phyloP scores from a whole-genome alignment of 1,140 invertebrate species.

The Papilio helenus region DNA sequence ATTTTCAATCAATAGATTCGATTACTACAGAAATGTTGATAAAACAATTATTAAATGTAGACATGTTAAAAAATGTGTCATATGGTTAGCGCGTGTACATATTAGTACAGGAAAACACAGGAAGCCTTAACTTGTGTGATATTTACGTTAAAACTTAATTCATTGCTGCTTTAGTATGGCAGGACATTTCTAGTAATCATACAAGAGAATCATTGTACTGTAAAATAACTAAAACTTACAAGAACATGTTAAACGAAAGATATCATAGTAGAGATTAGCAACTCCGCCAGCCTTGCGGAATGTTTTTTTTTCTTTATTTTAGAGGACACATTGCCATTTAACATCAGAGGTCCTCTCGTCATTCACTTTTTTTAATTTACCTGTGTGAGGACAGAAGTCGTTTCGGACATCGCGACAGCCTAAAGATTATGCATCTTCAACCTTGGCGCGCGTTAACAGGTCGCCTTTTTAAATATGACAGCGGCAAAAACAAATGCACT shows the following conservation, averaged over 20 bases:
- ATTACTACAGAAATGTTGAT: not conserved
- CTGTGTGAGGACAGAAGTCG: slow-evolving; percentile 45
- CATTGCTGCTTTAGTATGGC: slow-evolving; percentile 7
- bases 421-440: slow-evolving; percentile 44
- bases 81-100: slow-evolving; percentile 50
- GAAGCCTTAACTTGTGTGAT: slow-evolving; percentile 8
- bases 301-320: slow-evolving; percentile 58
- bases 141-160: not conserved
- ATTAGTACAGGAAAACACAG: slow-evolving; percentile 38
- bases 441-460: slow-evolving; percentile 41
- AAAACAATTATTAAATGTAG: slow-evolving; percentile 15
- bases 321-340: slow-evolving; percentile 61
- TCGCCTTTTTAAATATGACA: slow-evolving; percentile 38
- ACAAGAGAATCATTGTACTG: not conserved
- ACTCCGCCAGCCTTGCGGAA: slow-evolving; percentile 55
- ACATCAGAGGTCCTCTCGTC: slow-evolving; percentile 54
- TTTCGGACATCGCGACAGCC: slow-evolving; percentile 43
- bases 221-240: not conserved
- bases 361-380: slow-evolving; percentile 53
- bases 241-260: not conserved
- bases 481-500: slow-evolving; percentile 37
- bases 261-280: slow-evolving; percentile 44
- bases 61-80: slow-evolving; percentile 52
- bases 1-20: not conserved
- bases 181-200: not conserved